Evolutionary conservation across 2,888 invertebrate genomes (phyloP).

Genomic region (Cryptophagus acutangulus): DNA sequence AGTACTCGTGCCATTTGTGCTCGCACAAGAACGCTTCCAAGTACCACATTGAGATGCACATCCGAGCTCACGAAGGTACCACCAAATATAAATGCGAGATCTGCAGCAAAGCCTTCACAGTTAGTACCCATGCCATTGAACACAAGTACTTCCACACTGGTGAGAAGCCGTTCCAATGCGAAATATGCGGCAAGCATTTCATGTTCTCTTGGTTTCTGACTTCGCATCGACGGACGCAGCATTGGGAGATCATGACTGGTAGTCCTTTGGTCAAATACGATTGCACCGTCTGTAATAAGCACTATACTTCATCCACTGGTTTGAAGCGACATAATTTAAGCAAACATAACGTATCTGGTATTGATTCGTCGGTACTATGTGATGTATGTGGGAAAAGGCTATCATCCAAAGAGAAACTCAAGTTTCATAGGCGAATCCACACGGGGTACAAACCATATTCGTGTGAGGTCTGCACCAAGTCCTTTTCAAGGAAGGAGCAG

Average conservation of each 20-base stretch:
- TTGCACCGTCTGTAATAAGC: conserved; percentile 44
- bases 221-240: conserved; percentile 50
- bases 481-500: conserved; percentile 57
- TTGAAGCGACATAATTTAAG: conserved; percentile 40
- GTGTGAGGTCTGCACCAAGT: conserved; percentile 47
- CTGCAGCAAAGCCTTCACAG: conserved; percentile 49
- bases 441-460: conserved; percentile 51
- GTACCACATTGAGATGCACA: conserved; percentile 44
- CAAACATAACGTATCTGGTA: conserved; percentile 47
- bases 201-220: conserved; percentile 53
- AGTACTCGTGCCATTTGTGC: conserved; percentile 40
- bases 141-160: conserved; percentile 51
- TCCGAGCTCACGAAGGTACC: conserved; percentile 47
- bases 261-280: conserved; percentile 47
- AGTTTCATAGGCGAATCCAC: conserved; percentile 53
- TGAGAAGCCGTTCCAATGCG: conserved; percentile 50
- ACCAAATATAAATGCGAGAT: conserved; percentile 48
- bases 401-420: conserved; percentile 50
- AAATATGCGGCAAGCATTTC: conserved; percentile 54
- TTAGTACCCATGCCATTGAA: conserved; percentile 52
- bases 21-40: conserved; percentile 38
- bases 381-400: conserved; percentile 56
- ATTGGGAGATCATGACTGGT: conserved; percentile 47
- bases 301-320: conserved; percentile 41
- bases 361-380: conserved; percentile 47